Conservation (phyloP, 2,113 vertebrate genomes). For the Menura novaehollandiae region DNA sequence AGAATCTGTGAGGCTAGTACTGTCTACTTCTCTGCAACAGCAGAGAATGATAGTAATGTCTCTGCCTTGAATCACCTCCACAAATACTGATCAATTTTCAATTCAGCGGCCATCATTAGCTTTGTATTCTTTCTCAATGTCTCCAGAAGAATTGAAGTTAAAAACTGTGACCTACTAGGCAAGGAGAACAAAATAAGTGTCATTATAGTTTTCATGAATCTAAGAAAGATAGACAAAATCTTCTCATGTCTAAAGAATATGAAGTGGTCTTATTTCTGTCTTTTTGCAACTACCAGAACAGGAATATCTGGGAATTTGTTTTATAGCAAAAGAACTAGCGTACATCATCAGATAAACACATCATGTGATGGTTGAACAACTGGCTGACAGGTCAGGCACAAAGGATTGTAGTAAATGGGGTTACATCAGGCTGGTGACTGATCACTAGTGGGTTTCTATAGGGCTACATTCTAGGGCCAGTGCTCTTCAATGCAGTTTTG, state of each 20-base stretch:
- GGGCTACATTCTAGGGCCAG: background rate
- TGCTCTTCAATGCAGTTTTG: background rate
- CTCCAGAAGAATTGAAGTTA: background rate
- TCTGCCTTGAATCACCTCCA: background rate
- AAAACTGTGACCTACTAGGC: background rate
- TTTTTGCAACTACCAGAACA: background rate
- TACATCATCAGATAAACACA: background rate
- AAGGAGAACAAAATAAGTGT: background rate
- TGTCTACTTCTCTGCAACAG: background rate
- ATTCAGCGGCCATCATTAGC: background rate
- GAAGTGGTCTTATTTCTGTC: background rate
- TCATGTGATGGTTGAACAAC: background rate
- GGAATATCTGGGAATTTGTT: background rate
- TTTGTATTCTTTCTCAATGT: background rate
- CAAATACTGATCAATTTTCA: background rate
- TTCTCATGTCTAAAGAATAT: background rate
- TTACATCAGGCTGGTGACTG: background rate
- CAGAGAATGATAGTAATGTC: background rate
- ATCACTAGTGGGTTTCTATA: background rate
- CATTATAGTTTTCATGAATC: background rate
- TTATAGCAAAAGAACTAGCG: background rate
- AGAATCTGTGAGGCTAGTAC: background rate
- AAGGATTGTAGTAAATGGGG: background rate
- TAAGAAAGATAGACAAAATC: background rate
- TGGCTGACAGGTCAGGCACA: background rate